Evolutionary conservation across 2,113 vertebrate genomes (phyloP).

Genomic region (Vulpes ferrilata): DNA sequence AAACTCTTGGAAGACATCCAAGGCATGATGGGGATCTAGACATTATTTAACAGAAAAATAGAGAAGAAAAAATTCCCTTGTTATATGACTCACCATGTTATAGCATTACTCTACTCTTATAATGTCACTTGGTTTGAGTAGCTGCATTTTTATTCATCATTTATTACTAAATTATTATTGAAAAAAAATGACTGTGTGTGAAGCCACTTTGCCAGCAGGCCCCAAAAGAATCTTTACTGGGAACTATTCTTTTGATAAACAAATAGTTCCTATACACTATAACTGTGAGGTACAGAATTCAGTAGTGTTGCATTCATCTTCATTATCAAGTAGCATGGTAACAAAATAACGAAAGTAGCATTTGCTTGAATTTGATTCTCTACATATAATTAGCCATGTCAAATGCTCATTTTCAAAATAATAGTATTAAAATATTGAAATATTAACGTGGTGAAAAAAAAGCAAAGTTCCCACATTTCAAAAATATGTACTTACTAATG

Average conservation of each 20-base stretch:
- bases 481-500: background rate
- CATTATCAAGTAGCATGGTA: background rate
- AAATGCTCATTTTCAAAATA: conserved; percentile 43
- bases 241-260: conserved; percentile 50
- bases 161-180: conserved; percentile 39
- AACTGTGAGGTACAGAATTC: background rate
- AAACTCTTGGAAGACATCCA: background rate
- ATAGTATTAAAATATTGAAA: conserved; percentile 37
- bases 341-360: background rate
- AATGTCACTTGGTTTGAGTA: conserved; percentile 10
- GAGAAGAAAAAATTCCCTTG: background rate
- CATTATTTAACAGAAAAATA: background rate
- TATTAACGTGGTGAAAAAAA: conserved; percentile 17
- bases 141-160: conserved; percentile 62
- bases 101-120: background rate
- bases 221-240: conserved; percentile 8
- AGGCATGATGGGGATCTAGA: background rate
- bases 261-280: background rate
- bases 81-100: background rate
- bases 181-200: background rate
- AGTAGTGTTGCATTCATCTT: background rate
- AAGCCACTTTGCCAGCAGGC: background rate
- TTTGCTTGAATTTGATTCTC: conserved; percentile 47
- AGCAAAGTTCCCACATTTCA: background rate
- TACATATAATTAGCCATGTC: background rate